Base-by-base conservation (phyloP, 2,113 vertebrate species). In the Oplegnathus fasciatus region DNA sequence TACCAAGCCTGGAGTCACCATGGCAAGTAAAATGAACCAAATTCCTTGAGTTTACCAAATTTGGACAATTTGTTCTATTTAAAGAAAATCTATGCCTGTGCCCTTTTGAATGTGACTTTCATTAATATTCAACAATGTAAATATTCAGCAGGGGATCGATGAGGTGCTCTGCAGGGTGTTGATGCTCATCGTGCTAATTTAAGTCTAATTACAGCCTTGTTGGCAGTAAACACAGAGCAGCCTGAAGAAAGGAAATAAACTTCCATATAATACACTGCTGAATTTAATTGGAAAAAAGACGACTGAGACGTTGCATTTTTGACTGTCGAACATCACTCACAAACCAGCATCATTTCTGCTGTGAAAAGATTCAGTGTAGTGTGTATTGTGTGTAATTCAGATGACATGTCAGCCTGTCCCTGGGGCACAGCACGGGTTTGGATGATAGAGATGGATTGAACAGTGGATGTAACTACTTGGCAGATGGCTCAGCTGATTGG, bases 121-220 rank as follows among this genome's bases (percentile, higher is more conserved):
- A 75, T 83, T 80, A 58, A 80, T 73, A 85, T 80, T 85, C 66
- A 65, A 6, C 74, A 60, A 80, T 40, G 75, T 13, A 72, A 68
- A 76, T 85, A 18, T 44, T 62, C 40, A 44, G 68, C 5, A 6
- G 40, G 62, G 44, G 28, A 85, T 60, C 0, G 0, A 66, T 67
- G 57, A 48, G 50, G 13, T 48, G 52, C 68, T 68, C 78, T 71
- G 72, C 30, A 82, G 77, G 86, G 40, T 13, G 14, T 8, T 48
- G 52, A 76, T 52, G 17, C 48, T 64, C 4, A 6, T 75, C 71
- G 46, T 71, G 66, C n/a, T n/a, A n/a, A n/a, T 26, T 64, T 46
- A 46, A 13, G 71, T 64, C 7, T 90, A 64, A 88, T 86, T 86
- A 42, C 71, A 54, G 61, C 26, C 40, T 82, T 68, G 46, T 22